Base-by-base conservation (phyloP, 1,140 invertebrate genomes). In the Stenopsyche tienmushanensis region DNA sequence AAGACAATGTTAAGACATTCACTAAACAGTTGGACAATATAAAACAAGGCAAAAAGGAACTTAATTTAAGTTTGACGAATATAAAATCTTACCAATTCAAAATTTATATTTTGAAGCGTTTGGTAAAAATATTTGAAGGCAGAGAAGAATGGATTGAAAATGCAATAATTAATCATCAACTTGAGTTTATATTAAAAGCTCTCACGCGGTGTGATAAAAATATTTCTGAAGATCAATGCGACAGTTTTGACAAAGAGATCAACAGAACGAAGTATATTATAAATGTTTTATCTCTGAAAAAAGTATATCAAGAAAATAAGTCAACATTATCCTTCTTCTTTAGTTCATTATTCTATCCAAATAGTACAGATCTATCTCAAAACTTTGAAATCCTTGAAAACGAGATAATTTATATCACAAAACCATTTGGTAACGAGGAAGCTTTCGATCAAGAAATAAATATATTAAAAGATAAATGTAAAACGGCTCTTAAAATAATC, bases 171-270 rank as follows among this genome's bases (percentile, higher is more conserved):
- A 55, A 41, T 25, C 17, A 23, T 9, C 65, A 74, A 47, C 66
- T 74, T 8, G 21, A 69, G 52, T 66, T 73, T 8, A 64, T 79
- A 57, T 74, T 74, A 50, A 44, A 68, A 18, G 47, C 67, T 45
- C 55, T 78, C 8, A 53, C 52, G 3, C 55, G 62, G 0, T 74
- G 72, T 34, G 49, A 68, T 49, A 34, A 72, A 10, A 78, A 78
- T 67, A 72, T 79, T 25, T 78, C 75, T 53, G 57, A 76, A 63
- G 77, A 79, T 47, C 74, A 75, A 42, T 75, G 76, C 63, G 54
- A 69, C 29, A 76, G 78, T 49, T 72, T 79, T 10, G 52, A 63
- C 15, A 73, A 72, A 49, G 78, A 80, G 69, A 69, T 79, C 17
- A 73, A 72, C 44, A 73, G 78, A 13, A 23, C 15, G 21, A 47